Percentiles rank a stretch among this genome's conserved stretches.
These are phyloP conservation scores for Cololabis saira DNA, from an alignment of 2,113 vertebrate genomes.

Conservation along the genomic window DNA sequence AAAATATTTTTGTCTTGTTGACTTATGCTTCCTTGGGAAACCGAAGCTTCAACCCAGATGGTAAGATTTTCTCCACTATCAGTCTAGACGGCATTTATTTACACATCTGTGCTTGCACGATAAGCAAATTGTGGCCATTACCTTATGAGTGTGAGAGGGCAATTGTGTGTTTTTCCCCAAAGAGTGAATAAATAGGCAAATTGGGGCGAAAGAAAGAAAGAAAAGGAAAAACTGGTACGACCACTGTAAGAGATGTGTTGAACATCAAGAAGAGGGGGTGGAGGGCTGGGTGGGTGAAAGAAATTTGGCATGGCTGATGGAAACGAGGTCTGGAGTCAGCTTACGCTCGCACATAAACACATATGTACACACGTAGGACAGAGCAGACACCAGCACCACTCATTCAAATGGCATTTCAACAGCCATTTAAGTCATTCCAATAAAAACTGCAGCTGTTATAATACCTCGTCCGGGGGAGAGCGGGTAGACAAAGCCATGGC, in stretches of 20 bases:
- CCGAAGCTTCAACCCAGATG: conserved; percentile 50
- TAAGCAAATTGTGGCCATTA: conserved; percentile 72
- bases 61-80: conserved; percentile 60
- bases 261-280: conserved; percentile 53
- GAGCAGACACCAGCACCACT: conserved; percentile 57
- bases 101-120: conserved; percentile 67
- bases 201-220: neutral
- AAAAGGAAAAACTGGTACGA: conserved; percentile 46
- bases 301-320: conserved; percentile 66
- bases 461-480: conserved; percentile 53
- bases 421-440: conserved; percentile 71
- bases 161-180: conserved; percentile 47
- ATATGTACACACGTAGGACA: conserved; percentile 26
- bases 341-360: conserved; percentile 45
- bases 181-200: conserved; percentile 35
- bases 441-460: conserved; percentile 72
- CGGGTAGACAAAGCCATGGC: conserved; percentile 40
- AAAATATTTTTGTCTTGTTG: conserved; percentile 50
- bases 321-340: conserved; percentile 56
- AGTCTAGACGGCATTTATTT: conserved; percentile 64
- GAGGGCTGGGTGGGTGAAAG: conserved; percentile 44
- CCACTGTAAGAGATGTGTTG: conserved; percentile 69
- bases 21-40: conserved; percentile 42
- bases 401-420: conserved; percentile 70
- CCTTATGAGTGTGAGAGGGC: conserved; percentile 53